Percentiles rank a stretch among this genome's conserved stretches.
phyloP scores from a whole-genome alignment of 1,140 invertebrate species.

The Scaptomyza montana region DNA sequence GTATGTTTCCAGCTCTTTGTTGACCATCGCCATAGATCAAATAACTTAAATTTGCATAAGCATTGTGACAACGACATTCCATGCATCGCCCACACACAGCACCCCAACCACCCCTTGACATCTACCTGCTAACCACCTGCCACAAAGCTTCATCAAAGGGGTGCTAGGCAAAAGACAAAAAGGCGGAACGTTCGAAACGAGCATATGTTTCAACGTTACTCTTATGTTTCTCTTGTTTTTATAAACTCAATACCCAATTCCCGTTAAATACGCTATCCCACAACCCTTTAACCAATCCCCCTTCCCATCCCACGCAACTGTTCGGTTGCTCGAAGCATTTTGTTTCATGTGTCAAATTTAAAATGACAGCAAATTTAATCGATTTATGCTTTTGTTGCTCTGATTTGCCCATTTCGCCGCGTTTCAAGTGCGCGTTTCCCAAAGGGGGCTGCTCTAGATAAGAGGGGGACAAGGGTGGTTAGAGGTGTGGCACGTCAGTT shows the following conservation, averaged over 20 bases:
- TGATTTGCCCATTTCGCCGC: slow-evolving; percentile 41
- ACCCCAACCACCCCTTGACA: background rate
- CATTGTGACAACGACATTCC: slow-evolving; percentile 38
- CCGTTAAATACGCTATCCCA: background rate
- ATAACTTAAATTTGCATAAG: slow-evolving; percentile 71
- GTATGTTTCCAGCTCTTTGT: background rate
- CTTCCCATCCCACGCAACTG: too few relatives aligned
- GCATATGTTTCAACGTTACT: slow-evolving; percentile 17
- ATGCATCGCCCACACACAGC: background rate
- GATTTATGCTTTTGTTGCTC: slow-evolving; percentile 70
- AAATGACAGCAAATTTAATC: slow-evolving; percentile 81
- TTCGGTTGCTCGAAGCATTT: slow-evolving; percentile 42
- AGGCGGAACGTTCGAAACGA: slow-evolving; percentile 1
- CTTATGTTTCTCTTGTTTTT: slow-evolving; percentile 53
- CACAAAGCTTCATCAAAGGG: slow-evolving; percentile 30
- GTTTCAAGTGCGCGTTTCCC: background rate
- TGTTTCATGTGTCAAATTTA: slow-evolving; percentile 78
- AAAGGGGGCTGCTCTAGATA: background rate
- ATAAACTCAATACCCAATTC: slow-evolving; percentile 37
- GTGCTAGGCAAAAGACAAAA: background rate
- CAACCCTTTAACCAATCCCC: background rate
- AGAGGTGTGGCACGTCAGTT: background rate
- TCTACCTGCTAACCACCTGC: slow-evolving; percentile 7
- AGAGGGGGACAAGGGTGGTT: background rate
- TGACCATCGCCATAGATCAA: slow-evolving; percentile 48